These are phyloP conservation scores for Azemiops feae DNA, from an alignment of 2,113 vertebrate genomes.

Conservation along the genomic window DNA sequence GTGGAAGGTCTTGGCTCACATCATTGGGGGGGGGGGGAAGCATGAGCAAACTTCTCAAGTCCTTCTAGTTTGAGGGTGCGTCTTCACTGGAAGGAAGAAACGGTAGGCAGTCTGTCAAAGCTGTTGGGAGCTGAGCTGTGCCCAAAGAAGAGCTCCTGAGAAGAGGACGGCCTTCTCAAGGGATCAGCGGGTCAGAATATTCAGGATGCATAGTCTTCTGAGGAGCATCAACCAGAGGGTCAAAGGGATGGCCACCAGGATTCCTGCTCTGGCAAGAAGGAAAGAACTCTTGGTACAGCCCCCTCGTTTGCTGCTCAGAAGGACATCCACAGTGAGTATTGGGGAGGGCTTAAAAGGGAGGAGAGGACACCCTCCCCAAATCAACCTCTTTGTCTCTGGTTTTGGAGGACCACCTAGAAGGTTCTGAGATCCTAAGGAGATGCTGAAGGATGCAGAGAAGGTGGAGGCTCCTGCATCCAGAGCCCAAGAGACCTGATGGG, in stretches of 20 bases:
- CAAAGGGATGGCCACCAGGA: background rate
- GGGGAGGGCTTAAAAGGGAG: background rate
- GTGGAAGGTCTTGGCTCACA: background rate
- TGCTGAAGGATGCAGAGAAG: background rate
- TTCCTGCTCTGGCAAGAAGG: too few relatives aligned
- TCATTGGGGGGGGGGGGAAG: too few relatives aligned
- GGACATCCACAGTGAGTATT: background rate
- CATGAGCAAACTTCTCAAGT: background rate
- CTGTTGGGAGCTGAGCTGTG: background rate
- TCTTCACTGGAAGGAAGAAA: background rate
- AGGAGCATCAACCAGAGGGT: background rate
- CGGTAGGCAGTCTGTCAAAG: background rate
- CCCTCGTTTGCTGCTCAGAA: fast-evolving
- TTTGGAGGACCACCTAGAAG: background rate
- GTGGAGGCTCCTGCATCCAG: background rate
- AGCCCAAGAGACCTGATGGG: background rate
- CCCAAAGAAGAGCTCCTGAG: background rate
- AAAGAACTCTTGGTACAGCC: too few relatives aligned
- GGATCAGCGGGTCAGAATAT: background rate
- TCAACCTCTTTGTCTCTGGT: background rate
- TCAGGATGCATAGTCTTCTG: background rate
- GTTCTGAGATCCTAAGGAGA: background rate
- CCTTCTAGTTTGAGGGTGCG: background rate
- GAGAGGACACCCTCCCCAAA: background rate
- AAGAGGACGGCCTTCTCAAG: background rate